phyloP scores from a whole-genome alignment of 2,113 vertebrate genomes.

The Xiphophorus maculatus region DNA sequence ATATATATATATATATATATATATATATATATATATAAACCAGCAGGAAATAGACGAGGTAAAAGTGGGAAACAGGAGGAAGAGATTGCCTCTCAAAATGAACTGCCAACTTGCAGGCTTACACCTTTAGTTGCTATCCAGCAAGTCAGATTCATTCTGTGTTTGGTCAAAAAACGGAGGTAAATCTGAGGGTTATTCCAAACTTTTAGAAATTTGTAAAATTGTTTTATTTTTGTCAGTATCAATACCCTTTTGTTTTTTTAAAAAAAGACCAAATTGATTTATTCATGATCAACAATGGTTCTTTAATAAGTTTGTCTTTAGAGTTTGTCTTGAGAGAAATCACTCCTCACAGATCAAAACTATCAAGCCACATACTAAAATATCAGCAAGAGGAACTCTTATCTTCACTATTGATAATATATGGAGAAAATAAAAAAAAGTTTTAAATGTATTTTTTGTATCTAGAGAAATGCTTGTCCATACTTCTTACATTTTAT shows the following conservation, averaged over 20 bases:
- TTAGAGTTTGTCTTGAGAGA: too few species aligned
- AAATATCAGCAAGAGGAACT: background rate
- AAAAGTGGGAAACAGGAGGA: constrained; percentile 5
- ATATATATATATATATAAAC: background rate
- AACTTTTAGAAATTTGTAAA: background rate
- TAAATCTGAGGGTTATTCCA: background rate
- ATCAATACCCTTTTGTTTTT: background rate
- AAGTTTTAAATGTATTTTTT: background rate
- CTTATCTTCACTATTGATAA: background rate
- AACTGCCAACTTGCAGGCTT: background rate
- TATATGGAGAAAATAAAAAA: background rate
- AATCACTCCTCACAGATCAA: too few species aligned
- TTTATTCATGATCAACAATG: background rate
- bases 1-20: too few species aligned
- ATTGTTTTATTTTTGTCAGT: background rate
- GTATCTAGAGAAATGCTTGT: background rate
- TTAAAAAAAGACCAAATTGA: background rate
- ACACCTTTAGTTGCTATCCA: background rate
- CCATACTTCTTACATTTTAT: background rate
- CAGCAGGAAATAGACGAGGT: constrained; percentile 3
- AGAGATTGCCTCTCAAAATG: background rate
- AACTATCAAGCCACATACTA: background rate
- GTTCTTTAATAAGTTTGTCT: background rate
- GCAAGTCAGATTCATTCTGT: background rate
- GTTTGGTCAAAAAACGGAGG: background rate